Percentiles rank a stretch among this genome's conserved stretches.
Conservation (phyloP, 2,888 invertebrate species). For the Hololepta plana region DNA sequence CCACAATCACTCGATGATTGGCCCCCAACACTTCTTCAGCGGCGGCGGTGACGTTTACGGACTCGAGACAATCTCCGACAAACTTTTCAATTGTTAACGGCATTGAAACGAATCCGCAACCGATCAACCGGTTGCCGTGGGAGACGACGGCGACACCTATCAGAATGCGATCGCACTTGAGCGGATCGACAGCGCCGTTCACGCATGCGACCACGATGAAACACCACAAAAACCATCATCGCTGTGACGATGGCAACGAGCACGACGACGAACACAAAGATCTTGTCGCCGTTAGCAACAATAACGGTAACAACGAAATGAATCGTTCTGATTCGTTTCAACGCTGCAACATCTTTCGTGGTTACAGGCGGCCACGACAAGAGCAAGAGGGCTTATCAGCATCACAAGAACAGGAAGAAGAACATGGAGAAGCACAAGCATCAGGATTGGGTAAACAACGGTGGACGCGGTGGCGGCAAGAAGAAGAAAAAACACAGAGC, state of each 20-base stretch:
- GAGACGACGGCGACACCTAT: constrained; percentile 27
- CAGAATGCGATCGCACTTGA: constrained; percentile 10
- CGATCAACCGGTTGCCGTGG: constrained; percentile 52
- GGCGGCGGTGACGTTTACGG: too few relatives aligned
- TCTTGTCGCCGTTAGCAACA: too few relatives aligned
- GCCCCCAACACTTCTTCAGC: constrained; percentile 9
- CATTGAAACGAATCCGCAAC: constrained; percentile 50
- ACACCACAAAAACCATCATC: constrained; percentile 7
- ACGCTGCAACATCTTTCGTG: constrained; percentile 14
- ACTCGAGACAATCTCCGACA: too few relatives aligned
- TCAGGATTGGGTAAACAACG: constrained; percentile 52
- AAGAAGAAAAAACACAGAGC: constrained; percentile 56
- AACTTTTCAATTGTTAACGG: constrained; percentile 41
- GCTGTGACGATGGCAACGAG: constrained; percentile 8
- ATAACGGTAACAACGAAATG: too few relatives aligned
- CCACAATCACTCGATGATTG: constrained; percentile 9
- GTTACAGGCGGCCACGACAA: constrained; percentile 18
- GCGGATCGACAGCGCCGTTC: constrained; percentile 8
- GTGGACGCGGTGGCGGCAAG: too few relatives aligned
- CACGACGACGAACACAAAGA: too few relatives aligned
- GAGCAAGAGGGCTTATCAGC: constrained; percentile 18
- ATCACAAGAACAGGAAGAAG: constrained; percentile 37
- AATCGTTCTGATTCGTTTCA: too few relatives aligned
- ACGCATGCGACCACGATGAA: constrained; percentile 6
- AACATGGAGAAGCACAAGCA: constrained; percentile 65